Percentiles rank a stretch among this genome's conserved stretches.
These are phyloP conservation scores for Manis pentadactyla DNA, from an alignment of 2,797 vertebrate genomes.

Conservation along the genomic window DNA sequence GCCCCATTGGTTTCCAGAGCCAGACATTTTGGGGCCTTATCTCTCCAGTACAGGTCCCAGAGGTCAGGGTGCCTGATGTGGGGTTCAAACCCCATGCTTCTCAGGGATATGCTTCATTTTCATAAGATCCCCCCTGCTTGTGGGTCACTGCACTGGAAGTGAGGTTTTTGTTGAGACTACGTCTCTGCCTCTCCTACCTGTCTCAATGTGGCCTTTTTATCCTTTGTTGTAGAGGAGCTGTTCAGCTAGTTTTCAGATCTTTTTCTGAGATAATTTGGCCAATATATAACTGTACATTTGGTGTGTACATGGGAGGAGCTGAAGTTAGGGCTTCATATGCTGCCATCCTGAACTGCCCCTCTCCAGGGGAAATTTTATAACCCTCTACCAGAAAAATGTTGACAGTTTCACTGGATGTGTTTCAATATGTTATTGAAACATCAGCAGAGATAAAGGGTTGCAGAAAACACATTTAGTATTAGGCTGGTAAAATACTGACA, in stretches of 20 bases:
- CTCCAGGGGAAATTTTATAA: constrained; percentile 72
- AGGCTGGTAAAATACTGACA: constrained; percentile 85
- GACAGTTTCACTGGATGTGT: constrained; percentile 68
- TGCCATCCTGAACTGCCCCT: not conserved
- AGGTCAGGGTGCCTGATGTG: not conserved
- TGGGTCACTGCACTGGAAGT: not conserved
- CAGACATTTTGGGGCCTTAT: not conserved
- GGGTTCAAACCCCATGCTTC: not conserved
- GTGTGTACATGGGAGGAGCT: not conserved
- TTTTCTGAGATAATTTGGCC: not conserved
- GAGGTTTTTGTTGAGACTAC: not conserved
- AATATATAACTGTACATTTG: not conserved
- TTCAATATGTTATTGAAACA: constrained; percentile 76
- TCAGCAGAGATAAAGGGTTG: constrained; percentile 15
- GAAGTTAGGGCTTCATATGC: not conserved
- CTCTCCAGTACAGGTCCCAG: not conserved
- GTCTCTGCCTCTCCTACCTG: not conserved
- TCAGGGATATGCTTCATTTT: not conserved
- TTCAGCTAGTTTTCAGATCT: not conserved
- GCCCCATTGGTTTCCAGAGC: not conserved
- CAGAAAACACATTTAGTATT: not conserved
- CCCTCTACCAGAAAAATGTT: constrained; percentile 64
- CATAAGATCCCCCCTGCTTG: not conserved
- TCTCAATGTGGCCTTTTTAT: not conserved
- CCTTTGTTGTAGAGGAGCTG: not conserved